These are phyloP conservation scores for Chondrilla cf. caribensis DNA, from an alignment of 37 sponge, comb jelly and placozoan genomes.

Conservation along the genomic window DNA sequence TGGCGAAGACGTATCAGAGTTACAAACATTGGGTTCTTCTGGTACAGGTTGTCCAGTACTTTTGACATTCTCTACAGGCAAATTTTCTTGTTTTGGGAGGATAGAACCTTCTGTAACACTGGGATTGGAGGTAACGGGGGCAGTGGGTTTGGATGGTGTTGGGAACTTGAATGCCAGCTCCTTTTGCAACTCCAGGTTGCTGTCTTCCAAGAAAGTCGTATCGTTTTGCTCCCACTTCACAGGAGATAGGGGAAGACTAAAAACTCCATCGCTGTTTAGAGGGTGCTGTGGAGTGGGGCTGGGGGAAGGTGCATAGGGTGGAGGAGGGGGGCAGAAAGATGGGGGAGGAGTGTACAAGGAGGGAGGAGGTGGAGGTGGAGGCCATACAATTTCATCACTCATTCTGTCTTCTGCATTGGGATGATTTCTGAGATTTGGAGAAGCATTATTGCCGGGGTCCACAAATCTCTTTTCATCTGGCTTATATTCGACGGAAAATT, in stretches of 20 bases:
- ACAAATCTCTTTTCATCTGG: background rate
- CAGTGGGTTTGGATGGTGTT: background rate
- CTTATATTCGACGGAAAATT: background rate
- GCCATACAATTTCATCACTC: background rate
- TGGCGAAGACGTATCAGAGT: background rate
- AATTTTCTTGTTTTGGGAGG: background rate
- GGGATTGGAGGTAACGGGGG: background rate
- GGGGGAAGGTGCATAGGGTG: background rate
- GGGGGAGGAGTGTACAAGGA: background rate
- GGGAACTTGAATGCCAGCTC: constrained; percentile 24
- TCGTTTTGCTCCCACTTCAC: background rate
- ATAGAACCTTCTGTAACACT: background rate
- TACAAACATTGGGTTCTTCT: background rate
- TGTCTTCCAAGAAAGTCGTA: background rate
- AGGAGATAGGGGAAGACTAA: constrained; percentile 3
- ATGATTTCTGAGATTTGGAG: background rate
- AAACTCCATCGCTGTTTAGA: background rate
- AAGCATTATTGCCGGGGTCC: background rate
- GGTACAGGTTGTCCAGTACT: background rate
- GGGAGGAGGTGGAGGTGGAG: background rate
- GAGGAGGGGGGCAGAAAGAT: background rate
- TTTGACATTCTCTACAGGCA: background rate
- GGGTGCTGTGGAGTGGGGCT: background rate
- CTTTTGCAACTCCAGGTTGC: constrained; percentile 2
- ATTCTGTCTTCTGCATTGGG: no score